A percentile compares a stretch with the other conserved stretches of the same genome.
phyloP scores from a whole-genome alignment of 1,140 invertebrate species.

The Drosophila truncata region DNA sequence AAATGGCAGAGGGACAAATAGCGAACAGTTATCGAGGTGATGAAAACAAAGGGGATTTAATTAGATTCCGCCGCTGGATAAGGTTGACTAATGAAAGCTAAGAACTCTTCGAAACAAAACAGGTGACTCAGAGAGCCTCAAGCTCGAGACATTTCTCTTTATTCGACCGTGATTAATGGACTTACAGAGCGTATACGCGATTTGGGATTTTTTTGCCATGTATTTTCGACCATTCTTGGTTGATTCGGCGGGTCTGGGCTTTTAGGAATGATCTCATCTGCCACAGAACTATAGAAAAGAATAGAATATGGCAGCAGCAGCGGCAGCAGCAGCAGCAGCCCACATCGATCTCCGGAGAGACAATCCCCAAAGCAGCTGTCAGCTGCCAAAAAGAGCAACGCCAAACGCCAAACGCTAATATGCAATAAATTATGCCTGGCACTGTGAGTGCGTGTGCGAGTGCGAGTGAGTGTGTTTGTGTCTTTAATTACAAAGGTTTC shows the following conservation, averaged over 20 bases:
- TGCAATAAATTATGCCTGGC: constrained; percentile 42
- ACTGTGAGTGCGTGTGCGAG: constrained; percentile 6
- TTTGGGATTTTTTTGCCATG: constrained; percentile 28
- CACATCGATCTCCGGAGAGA: constrained; percentile 57
- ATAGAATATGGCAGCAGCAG: constrained; percentile 13
- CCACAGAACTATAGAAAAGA: constrained; percentile 19
- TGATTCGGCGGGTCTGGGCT: constrained; percentile 33
- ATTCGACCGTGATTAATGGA: constrained; percentile 69
- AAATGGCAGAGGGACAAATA: constrained; percentile 42
- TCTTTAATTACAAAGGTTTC: constrained; percentile 44
- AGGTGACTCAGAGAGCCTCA: constrained; percentile 46
- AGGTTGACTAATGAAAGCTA: constrained; percentile 45
- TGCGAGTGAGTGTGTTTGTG: constrained; percentile 4
- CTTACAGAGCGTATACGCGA: constrained; percentile 64
- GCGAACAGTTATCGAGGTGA: constrained; percentile 42
- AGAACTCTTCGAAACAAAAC: constrained; percentile 28
- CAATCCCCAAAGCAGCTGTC: constrained; percentile 47
- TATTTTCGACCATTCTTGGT: constrained; percentile 40
- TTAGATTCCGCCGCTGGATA: constrained; percentile 53
- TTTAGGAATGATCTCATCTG: constrained; percentile 78
- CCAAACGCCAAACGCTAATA: constrained; percentile 29
- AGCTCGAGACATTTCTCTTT: constrained; percentile 45
- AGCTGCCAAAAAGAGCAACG: constrained; percentile 21
- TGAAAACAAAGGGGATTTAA: constrained; percentile 57
- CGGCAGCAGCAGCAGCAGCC: constrained; percentile 36